Base-by-base conservation (phyloP, 2,888 invertebrate genomes). In the Aphelenchoides bicaudatus region DNA sequence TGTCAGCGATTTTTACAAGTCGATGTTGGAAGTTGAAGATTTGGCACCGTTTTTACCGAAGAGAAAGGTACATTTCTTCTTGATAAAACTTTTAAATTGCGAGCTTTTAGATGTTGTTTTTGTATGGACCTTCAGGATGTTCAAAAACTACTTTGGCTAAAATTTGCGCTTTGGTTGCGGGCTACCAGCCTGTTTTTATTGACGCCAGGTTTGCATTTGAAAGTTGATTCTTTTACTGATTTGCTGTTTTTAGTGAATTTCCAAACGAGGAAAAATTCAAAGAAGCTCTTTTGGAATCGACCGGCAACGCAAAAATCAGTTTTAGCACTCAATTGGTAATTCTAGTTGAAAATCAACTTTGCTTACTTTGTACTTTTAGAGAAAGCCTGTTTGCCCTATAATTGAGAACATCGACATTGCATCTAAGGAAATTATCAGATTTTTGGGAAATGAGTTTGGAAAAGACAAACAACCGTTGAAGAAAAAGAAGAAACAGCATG, bases 1-100 rank as follows among this genome's bases (percentile, higher is more conserved):
- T n/a, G 16, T 50, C 2, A n/a, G n/a, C 16, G 56, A 56, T 25
- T 25, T 21, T 2, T 31, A 47, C n/a, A 39, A 60, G 49, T 19
- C n/a, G 25, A 21, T 60, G 13, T 37, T 58, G 21, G 59, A 58
- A 21, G n/a, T 60, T 1, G 59, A 58, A 25, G 59, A 58, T 27
- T 3, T 28, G 21, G 16, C 43, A 10, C 59, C 59, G 10, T 47
- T 37, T 46, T 30, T 58, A 37, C 59, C 59, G 16, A 58, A 56
- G n/a, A 31, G 27, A 28, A 58, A 58, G 49, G 59, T 58, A 25
- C 19, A 37, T 13, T 39, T 21, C 10, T 16, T 46, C 52, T 1
- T 13, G 28, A 38, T 51, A 23, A 19, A 4, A 21, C 39, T 16
- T 38, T 37, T 51, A 10, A 3, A 38, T 55, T 53, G 25, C 21